phyloP scores from a whole-genome alignment of 1,140 invertebrate species.

The Lasaia peninsularis region DNA sequence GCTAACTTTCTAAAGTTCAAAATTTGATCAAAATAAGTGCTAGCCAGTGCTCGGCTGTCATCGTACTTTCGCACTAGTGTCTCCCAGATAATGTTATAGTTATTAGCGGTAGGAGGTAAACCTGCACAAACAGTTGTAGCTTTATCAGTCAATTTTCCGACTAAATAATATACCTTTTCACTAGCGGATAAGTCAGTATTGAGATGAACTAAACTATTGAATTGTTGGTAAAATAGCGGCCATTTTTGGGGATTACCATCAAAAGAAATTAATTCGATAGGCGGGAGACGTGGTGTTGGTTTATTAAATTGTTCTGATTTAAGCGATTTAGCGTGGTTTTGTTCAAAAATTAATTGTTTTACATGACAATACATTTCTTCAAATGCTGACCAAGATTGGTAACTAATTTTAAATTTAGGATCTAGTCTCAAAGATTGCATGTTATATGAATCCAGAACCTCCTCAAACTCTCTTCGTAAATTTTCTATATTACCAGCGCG shows the following conservation, averaged over 20 bases:
- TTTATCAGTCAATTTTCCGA: constrained; percentile 16
- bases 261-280: constrained; percentile 19
- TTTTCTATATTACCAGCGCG: constrained; percentile 9
- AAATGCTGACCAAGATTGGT: constrained; percentile 13
- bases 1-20: constrained; percentile 23
- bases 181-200: constrained; percentile 16
- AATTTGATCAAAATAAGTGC: constrained; percentile 25
- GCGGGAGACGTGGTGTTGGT: background rate
- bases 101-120: constrained; percentile 22
- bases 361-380: constrained; percentile 18
- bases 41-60: constrained; percentile 21
- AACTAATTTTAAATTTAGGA: background rate
- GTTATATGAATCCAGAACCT: constrained; percentile 12
- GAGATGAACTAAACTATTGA: constrained; percentile 11
- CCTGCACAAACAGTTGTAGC: constrained; percentile 22
- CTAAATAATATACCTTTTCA: constrained; percentile 18
- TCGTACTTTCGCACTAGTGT: constrained; percentile 25
- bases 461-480: constrained; percentile 13
- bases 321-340: background rate
- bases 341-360: constrained; percentile 5
- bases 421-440: background rate
- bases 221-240: background rate
- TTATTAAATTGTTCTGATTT: background rate
- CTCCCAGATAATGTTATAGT: constrained; percentile 25
- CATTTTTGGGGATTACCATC: constrained; percentile 4